phyloP scores from a whole-genome alignment of 2,113 vertebrate genomes.

The Glaucidium brasilianum region DNA sequence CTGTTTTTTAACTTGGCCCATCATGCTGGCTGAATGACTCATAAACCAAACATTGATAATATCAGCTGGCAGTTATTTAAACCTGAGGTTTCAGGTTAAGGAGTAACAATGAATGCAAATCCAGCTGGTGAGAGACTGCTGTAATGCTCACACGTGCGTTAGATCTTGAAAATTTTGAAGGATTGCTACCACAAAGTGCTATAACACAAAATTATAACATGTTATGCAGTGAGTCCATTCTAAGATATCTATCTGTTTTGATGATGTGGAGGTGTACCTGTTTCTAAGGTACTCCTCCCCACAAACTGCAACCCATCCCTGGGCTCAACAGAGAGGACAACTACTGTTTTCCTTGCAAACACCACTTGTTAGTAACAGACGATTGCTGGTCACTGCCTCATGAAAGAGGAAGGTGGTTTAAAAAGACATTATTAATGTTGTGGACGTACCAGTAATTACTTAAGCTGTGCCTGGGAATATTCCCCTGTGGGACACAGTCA shows the following conservation, averaged over 20 bases:
- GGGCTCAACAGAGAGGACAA: not conserved
- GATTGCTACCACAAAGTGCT: not conserved
- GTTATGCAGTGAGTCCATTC: not conserved
- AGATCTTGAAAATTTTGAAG: not conserved
- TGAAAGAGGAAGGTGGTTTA: not conserved
- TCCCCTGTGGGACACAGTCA: not conserved
- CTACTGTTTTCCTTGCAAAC: not conserved
- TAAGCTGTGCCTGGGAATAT: not conserved
- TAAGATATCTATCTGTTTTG: not conserved
- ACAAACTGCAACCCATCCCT: not conserved
- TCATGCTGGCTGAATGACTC: conserved; percentile 1
- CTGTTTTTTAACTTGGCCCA: not conserved
- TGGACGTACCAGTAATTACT: not conserved
- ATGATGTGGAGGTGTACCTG: not conserved
- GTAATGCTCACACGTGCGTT: rapidly evolving
- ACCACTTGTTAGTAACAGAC: not conserved
- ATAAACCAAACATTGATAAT: conserved; percentile 38
- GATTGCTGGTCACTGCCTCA: not conserved
- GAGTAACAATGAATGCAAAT: not conserved
- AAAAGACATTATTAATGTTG: not conserved
- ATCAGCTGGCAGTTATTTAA: conserved; percentile 55
- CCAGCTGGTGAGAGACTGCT: not conserved
- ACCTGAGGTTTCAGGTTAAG: conserved; percentile 39
- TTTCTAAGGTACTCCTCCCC: not conserved
- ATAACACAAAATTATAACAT: not conserved